Evolutionary conservation across 2,797 vertebrate genomes (phyloP), one percentile per base, ranked within the genome.

Genomic region (Hippocampus kuda): DNA sequence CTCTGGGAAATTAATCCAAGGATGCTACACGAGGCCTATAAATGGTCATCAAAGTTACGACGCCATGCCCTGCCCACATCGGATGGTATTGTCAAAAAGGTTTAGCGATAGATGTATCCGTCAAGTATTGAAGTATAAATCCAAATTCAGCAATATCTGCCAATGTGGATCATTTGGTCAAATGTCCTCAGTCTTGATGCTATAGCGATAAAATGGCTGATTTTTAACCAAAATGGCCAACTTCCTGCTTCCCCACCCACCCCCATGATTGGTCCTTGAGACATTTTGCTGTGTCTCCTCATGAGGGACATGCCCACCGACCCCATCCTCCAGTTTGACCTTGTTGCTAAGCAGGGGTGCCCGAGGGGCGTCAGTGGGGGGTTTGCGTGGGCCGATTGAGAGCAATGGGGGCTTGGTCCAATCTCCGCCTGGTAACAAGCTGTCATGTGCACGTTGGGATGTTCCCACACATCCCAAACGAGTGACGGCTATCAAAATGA

Each of bases 381-480:
- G 16, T 60, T 38, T 20, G 59, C 59, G 27, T 60, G 27, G 59
- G 59, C 59, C 59, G 59, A 38, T 34, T 34, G 27, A 34, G 59
- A 30, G 27, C 27, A 59, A 48, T 51, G 20, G 9, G 72, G 68
- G 41, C 79, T 68, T 67, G 79, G 84, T 88, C 83, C 81, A 76
- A 86, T 77, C 79, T 80, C 77, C 76, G 70, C 38, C 71, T 75
- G 84, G 83, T 89, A 89, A 88, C 77, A 81, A 87, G 86, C 87
- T 88, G 86, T 89, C 86, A 88, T 77, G 72, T 81, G 84, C 86
- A 89, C 83, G 61, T 77, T 68, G 76, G 72, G 75, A 84, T 87
- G 83, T 87, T 89, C 85, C 80, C 64, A 67, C 69, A 68, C 65
- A 62, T 46, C 42, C 42, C 42, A 34, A 67, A 48, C 69, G 13